phyloP scores from a whole-genome alignment of 2,888 invertebrate species.

The Rhaphigaster nebulosa region DNA sequence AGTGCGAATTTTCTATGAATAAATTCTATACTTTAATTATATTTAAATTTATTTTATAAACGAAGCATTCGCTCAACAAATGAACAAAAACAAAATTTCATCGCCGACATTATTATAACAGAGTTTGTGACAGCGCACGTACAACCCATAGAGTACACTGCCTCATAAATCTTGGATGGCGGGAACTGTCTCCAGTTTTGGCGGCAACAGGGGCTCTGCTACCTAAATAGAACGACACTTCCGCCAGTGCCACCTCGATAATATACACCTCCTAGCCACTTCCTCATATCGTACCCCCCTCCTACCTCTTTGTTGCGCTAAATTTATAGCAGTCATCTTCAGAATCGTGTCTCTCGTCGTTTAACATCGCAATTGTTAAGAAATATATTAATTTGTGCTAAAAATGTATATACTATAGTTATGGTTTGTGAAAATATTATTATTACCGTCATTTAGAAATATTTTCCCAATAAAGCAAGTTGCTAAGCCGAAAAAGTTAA shows the following conservation, averaged over 20 bases:
- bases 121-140: not conserved
- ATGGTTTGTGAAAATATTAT: no score
- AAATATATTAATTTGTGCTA: not conserved
- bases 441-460: no score
- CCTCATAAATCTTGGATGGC: not conserved
- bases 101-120: not conserved
- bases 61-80: not conserved
- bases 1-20: no score
- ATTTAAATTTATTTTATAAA: no score
- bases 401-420: not conserved
- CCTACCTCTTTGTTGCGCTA: not conserved
- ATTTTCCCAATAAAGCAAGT: no score
- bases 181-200: slow-evolving; percentile 33
- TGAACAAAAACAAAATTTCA: not conserved
- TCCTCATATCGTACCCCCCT: not conserved
- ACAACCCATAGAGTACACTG: not conserved
- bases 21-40: no score
- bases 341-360: not conserved
- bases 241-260: slow-evolving; percentile 42
- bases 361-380: not conserved
- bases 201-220: slow-evolving; percentile 27
- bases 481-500: no score
- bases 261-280: slow-evolving; percentile 36
- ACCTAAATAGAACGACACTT: slow-evolving; percentile 47
- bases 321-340: slow-evolving; percentile 5